phyloP scores from a whole-genome alignment of 1,140 invertebrate genomes.

The Ceratosolen solmsi region DNA sequence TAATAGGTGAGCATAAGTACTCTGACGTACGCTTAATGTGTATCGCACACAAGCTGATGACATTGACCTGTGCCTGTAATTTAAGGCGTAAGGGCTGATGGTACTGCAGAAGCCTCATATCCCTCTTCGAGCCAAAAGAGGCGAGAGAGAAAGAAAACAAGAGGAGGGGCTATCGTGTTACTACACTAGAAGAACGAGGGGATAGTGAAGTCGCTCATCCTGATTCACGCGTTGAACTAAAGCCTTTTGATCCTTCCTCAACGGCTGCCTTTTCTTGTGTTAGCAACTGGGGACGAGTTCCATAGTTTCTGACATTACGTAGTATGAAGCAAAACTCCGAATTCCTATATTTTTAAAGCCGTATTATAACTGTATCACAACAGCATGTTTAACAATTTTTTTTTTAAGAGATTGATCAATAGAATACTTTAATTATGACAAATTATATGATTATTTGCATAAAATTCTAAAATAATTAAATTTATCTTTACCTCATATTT shows the following conservation, averaged over 20 bases:
- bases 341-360: too few relatives aligned
- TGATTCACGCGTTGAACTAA: conserved; percentile 6
- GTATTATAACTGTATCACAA: too few relatives aligned
- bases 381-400: too few relatives aligned
- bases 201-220: not conserved
- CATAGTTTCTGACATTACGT: not conserved
- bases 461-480: too few relatives aligned
- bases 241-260: conserved; percentile 13
- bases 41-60: not conserved
- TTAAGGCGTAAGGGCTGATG: conserved; percentile 50
- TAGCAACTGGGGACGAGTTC: not conserved
- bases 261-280: not conserved
- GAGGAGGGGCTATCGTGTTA: conserved; percentile 20
- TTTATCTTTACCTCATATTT: too few relatives aligned
- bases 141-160: not conserved
- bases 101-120: not conserved
- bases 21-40: not conserved
- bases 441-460: too few relatives aligned
- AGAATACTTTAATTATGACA: too few relatives aligned
- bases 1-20: not conserved
- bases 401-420: too few relatives aligned
- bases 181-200: not conserved
- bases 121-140: not conserved
- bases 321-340: not conserved
- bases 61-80: conserved; percentile 48